Conservation (phyloP, 2,113 vertebrate species). For the Lucifuga dentata region DNA sequence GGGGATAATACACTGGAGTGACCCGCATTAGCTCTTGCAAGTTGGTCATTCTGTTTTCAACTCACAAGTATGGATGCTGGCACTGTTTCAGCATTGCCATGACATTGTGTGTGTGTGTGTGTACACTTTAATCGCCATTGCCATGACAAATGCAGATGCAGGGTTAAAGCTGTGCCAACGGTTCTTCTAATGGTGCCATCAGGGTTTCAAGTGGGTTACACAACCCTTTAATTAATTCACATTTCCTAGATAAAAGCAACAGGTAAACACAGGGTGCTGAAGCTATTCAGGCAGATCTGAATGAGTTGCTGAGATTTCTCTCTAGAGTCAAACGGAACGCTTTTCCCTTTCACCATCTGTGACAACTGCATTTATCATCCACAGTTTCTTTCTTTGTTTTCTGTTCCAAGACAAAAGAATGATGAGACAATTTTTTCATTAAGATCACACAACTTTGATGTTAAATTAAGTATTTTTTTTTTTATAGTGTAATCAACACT, state of each 20-base stretch:
- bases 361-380: slow-evolving; percentile 38
- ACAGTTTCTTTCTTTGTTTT: slow-evolving; percentile 9
- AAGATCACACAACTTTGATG: neutral
- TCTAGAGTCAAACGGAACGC: slow-evolving; percentile 41
- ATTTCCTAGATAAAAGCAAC: slow-evolving; percentile 43
- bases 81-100: slow-evolving; percentile 48
- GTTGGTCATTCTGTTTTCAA: slow-evolving; percentile 53
- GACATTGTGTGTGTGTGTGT: slow-evolving; percentile 29
- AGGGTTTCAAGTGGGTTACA: slow-evolving; percentile 30
- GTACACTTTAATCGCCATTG: slow-evolving; percentile 38
- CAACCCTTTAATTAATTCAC: slow-evolving; percentile 67
- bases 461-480: too few relatives aligned
- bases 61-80: slow-evolving; percentile 58
- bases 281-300: slow-evolving; percentile 61
- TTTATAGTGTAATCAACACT: too few relatives aligned
- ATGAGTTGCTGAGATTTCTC: slow-evolving; percentile 63
- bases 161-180: slow-evolving; percentile 39
- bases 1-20: slow-evolving; percentile 39
- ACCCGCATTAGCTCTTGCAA: slow-evolving; percentile 64
- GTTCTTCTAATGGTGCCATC: slow-evolving; percentile 45
- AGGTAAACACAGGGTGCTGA: slow-evolving; percentile 46
- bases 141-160: slow-evolving; percentile 60
- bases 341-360: slow-evolving; percentile 23
- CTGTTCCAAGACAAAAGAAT: slow-evolving; percentile 3
- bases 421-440: neutral